Percentiles rank a stretch among this genome's conserved stretches.
Conservation (phyloP, 2,888 invertebrate species). For the Rotaria sp. region DNA sequence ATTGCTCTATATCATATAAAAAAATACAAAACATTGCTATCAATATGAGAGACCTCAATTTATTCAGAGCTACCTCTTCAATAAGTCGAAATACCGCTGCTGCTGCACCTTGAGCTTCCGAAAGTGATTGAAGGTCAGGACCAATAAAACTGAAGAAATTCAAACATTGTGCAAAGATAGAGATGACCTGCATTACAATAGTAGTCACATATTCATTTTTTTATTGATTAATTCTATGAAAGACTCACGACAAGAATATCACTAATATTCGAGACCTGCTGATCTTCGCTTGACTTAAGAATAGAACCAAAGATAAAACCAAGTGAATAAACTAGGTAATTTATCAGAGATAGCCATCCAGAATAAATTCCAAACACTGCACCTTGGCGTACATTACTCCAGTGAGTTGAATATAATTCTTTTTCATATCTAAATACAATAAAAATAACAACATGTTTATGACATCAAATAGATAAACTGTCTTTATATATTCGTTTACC, state of each 20-base stretch:
- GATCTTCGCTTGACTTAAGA: not conserved
- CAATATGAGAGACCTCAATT: not conserved
- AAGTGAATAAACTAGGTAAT: not conserved
- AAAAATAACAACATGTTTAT: too few species aligned
- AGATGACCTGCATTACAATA: not conserved
- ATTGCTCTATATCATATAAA: not conserved
- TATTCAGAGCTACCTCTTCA: not conserved
- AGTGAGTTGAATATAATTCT: not conserved
- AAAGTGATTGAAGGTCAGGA: not conserved
- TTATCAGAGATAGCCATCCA: not conserved
- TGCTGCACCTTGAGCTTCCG: not conserved
- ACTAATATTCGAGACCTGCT: not conserved
- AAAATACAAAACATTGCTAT: not conserved
- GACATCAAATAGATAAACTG: too few species aligned
- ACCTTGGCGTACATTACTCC: not conserved
- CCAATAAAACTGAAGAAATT: not conserved
- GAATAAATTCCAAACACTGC: not conserved
- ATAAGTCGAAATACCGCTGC: not conserved
- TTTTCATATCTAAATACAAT: not conserved
- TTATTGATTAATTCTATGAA: not conserved
- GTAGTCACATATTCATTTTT: not conserved
- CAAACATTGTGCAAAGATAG: not conserved
- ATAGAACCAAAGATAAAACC: not conserved
- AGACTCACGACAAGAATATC: not conserved
- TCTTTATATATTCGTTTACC: too few species aligned